Evolutionary conservation across 1,140 invertebrate species (phyloP).

Genomic region (Diploscapter pachys): DNA sequence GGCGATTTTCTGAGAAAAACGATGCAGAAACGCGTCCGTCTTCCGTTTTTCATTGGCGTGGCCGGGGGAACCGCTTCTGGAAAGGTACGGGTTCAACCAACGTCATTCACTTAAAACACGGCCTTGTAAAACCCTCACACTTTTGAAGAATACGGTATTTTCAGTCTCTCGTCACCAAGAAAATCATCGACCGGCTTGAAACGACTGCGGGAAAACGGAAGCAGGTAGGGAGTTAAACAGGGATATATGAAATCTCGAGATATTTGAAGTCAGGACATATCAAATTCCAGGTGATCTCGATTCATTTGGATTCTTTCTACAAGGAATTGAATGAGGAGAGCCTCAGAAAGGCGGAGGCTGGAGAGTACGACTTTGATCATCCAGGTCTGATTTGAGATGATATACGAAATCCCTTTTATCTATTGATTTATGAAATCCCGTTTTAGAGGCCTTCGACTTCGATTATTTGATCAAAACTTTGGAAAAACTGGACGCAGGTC

Average conservation of each 20-base stretch:
- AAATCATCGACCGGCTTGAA: conserved; percentile 88
- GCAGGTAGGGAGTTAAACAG: not conserved
- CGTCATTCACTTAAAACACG: too few relatives aligned
- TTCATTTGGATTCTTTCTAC: conserved; percentile 95
- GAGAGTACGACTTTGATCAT: conserved; percentile 96
- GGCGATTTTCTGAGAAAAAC: too few relatives aligned
- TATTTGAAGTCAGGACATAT: not conserved
- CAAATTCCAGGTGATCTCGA: conserved; percentile 72
- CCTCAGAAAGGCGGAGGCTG: conserved; percentile 76
- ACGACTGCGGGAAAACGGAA: conserved; percentile 74
- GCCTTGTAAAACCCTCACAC: conserved; percentile 69
- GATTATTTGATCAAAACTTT: conserved; percentile 76
- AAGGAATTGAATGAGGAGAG: conserved; percentile 77
- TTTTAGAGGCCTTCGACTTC: conserved; percentile 74
- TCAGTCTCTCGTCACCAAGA: conserved; percentile 89
- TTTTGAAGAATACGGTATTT: conserved; percentile 71
- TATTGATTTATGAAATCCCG: too few relatives aligned
- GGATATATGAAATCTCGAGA: not conserved
- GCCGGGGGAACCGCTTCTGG: conserved; percentile 95
- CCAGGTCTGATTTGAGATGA: conserved; percentile 65
- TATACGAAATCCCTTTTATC: too few relatives aligned
- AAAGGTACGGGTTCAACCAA: conserved; percentile 70
- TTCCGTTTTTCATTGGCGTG: conserved; percentile 90
- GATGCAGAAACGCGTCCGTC: not conserved
- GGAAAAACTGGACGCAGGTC: conserved; percentile 75